These are phyloP conservation scores for Siniperca obscura DNA, from an alignment of 2,797 vertebrate genomes.

Conservation along the genomic window DNA sequence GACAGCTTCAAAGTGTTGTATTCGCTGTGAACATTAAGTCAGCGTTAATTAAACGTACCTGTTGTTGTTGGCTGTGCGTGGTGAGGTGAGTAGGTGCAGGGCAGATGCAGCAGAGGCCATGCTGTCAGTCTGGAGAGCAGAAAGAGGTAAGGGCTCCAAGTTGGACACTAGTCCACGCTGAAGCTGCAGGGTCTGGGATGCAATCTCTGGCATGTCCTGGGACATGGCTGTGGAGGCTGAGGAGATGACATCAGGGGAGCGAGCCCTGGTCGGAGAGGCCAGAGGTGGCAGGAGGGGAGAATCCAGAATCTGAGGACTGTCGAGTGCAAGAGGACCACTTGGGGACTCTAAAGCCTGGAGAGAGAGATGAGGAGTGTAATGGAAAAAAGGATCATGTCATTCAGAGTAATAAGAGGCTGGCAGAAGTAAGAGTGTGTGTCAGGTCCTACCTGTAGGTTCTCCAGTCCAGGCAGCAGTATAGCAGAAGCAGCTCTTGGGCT, in stretches of 20 bases:
- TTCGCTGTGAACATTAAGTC: neutral
- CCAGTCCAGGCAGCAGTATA: constrained; percentile 90
- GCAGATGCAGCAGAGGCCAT: constrained; percentile 97
- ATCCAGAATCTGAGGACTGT: constrained; percentile 88
- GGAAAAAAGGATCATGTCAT: neutral
- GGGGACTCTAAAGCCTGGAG: constrained; percentile 78
- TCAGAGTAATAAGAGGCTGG: neutral
- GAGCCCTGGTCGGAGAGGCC: constrained; percentile 93
- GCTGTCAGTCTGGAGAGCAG: constrained; percentile 88
- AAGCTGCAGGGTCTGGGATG: constrained; percentile 91
- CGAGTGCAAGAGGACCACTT: constrained; percentile 84
- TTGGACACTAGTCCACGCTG: constrained; percentile 71
- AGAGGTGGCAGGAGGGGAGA: constrained; percentile 90
- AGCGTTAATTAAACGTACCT: constrained; percentile 60
- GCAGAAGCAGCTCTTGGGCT: constrained; percentile 88
- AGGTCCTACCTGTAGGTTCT: constrained; percentile 87
- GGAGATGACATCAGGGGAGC: constrained; percentile 98
- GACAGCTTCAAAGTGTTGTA: neutral
- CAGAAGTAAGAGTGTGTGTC: too few relatives aligned
- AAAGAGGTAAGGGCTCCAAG: constrained; percentile 76
- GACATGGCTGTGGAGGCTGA: constrained; percentile 97
- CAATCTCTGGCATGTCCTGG: constrained; percentile 97
- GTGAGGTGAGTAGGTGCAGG: constrained; percentile 92
- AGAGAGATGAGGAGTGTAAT: constrained; percentile 11
- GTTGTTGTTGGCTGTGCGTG: constrained; percentile 79